Evolutionary conservation across 64 coral and sea anemone species (phyloP).

Genomic region (Dendrophyllia cribrosa): DNA sequence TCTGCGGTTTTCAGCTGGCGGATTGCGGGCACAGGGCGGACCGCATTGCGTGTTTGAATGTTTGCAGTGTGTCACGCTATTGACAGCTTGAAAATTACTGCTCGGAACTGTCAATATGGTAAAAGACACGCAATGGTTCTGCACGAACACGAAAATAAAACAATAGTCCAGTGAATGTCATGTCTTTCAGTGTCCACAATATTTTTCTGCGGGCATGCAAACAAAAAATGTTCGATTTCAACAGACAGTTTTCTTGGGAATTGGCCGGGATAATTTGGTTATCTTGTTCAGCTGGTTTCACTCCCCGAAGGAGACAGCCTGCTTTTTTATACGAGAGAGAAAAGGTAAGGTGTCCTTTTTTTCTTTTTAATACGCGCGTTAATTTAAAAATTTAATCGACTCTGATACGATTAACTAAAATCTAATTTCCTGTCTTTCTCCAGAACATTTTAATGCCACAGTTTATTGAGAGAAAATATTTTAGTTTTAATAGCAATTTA

Average conservation of each 20-base stretch:
- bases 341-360: not conserved
- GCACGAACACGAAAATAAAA: constrained; percentile 31
- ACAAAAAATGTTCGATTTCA: not conserved
- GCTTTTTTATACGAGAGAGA: not conserved
- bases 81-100: not conserved
- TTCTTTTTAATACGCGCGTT: not conserved
- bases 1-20: not conserved
- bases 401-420: not conserved
- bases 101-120: not conserved
- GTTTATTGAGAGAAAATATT: no score
- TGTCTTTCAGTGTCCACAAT: not conserved
- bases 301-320: not conserved
- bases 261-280: not conserved
- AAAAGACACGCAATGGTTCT: constrained; percentile 6
- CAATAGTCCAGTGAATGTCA: not conserved
- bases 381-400: not conserved
- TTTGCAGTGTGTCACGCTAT: constrained; percentile 26
- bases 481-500: no score
- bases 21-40: not conserved
- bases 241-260: not conserved
- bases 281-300: not conserved
- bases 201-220: not conserved
- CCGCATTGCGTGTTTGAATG: constrained; percentile 31
- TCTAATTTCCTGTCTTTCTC: not conserved
- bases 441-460: no score